These are phyloP conservation scores for Teleogryllus occipitalis DNA, from an alignment of 1,140 invertebrate genomes.

Conservation along the genomic window DNA sequence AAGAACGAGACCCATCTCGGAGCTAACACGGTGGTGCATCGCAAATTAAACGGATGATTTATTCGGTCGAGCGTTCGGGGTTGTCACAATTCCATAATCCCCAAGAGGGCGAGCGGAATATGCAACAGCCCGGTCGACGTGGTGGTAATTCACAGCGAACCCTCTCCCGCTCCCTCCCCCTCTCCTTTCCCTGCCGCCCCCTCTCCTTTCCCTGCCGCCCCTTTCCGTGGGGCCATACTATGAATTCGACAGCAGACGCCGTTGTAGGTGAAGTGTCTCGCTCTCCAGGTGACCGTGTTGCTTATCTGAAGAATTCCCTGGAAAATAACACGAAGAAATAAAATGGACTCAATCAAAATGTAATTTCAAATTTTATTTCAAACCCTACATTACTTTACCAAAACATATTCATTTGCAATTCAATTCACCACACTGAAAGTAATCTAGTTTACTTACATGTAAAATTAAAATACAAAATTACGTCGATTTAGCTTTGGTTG, in stretches of 20 bases:
- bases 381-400: too few relatives aligned
- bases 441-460: too few relatives aligned
- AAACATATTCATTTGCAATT: too few relatives aligned
- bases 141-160: conserved; percentile 10
- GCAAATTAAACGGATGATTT: not conserved
- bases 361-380: too few relatives aligned
- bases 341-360: too few relatives aligned
- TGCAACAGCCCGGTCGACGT: conserved; percentile 21
- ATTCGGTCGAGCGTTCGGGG: not conserved
- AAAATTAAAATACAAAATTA: too few relatives aligned
- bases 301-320: too few relatives aligned
- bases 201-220: too few relatives aligned
- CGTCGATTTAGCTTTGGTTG: too few relatives aligned
- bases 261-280: not conserved
- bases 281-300: not conserved
- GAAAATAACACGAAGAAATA: too few relatives aligned
- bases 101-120: not conserved
- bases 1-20: not conserved
- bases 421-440: too few relatives aligned
- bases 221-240: not conserved
- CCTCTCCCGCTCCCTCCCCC: conserved; percentile 12
- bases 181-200: conserved; percentile 22
- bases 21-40: not conserved
- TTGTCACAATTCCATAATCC: conserved; percentile 1
- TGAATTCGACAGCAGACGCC: not conserved